A percentile compares a stretch with the other conserved stretches of the same genome.
phyloP scores from a whole-genome alignment of 2,113 vertebrate species.

The Pterocles orientalis region DNA sequence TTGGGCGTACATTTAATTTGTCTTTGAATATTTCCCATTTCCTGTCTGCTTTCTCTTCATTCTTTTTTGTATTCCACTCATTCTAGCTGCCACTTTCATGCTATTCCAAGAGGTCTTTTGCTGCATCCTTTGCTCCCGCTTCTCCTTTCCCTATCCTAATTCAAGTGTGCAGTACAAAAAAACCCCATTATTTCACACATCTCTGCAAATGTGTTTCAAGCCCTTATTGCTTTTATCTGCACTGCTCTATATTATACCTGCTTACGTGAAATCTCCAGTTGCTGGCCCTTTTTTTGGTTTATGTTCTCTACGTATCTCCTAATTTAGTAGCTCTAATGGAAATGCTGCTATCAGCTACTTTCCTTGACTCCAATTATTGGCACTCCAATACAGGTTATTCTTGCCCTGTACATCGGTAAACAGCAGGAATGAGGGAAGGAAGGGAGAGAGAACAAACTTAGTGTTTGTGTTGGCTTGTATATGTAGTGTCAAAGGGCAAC shows the following conservation, averaged over 20 bases:
- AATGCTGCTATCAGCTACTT: not conserved
- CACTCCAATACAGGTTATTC: not conserved
- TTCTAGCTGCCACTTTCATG: not conserved
- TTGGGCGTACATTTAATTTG: slow-evolving; percentile 27
- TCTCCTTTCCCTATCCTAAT: not conserved
- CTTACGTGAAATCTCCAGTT: not conserved
- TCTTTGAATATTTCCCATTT: slow-evolving; percentile 40
- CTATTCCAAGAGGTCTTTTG: not conserved
- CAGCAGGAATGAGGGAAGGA: not conserved
- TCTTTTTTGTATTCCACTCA: not conserved
- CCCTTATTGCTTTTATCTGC: not conserved
- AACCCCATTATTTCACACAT: not conserved
- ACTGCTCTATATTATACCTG: not conserved
- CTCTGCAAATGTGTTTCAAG: not conserved
- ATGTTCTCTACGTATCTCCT: not conserved
- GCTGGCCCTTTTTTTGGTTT: not conserved
- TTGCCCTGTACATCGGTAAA: not conserved
- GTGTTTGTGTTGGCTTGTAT: not conserved
- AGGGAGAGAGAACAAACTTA: not conserved
- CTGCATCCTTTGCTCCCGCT: not conserved
- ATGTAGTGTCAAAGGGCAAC: not conserved
- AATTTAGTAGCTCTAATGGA: not conserved
- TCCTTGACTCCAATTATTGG: not conserved
- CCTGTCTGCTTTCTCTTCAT: not conserved
- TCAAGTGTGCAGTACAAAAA: not conserved